Percentiles rank a stretch among this genome's conserved stretches.
phyloP scores from a whole-genome alignment of 2,113 vertebrate species.

The Dicaeum eximium region DNA sequence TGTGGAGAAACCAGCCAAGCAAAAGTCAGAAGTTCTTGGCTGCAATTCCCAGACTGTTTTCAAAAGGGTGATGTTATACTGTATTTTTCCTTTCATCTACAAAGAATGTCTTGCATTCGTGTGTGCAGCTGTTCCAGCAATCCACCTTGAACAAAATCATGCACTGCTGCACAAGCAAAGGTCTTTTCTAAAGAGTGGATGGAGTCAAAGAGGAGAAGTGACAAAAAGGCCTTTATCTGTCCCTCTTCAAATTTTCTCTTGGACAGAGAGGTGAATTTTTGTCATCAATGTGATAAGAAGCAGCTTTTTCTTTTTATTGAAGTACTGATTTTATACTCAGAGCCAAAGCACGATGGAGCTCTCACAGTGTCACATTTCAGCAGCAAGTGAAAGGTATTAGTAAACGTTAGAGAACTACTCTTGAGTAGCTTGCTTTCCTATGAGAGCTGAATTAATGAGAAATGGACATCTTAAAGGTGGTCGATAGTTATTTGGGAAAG shows the following conservation, averaged over 20 bases:
- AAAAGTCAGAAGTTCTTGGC: slow-evolving; percentile 45
- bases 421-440: neutral
- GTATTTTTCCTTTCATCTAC: slow-evolving; percentile 43
- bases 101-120: slow-evolving; percentile 5
- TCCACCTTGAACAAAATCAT: neutral
- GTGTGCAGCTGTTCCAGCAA: neutral
- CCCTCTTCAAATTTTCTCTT: neutral
- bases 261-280: neutral
- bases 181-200: neutral
- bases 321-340: neutral
- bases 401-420: neutral
- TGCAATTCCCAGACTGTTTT: slow-evolving; percentile 16
- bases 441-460: neutral
- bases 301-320: neutral
- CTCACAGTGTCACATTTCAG: neutral
- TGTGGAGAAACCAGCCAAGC: slow-evolving; percentile 11
- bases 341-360: neutral
- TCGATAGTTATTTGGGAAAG: neutral
- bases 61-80: slow-evolving; percentile 29
- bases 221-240: neutral
- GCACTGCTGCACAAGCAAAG: neutral
- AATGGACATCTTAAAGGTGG: neutral
- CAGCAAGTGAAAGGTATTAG: neutral
- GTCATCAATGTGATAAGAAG: neutral
- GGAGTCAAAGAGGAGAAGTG: neutral